Evolutionary conservation across 2,888 invertebrate genomes (phyloP).

Genomic region (Sphecodes monilicornis): DNA sequence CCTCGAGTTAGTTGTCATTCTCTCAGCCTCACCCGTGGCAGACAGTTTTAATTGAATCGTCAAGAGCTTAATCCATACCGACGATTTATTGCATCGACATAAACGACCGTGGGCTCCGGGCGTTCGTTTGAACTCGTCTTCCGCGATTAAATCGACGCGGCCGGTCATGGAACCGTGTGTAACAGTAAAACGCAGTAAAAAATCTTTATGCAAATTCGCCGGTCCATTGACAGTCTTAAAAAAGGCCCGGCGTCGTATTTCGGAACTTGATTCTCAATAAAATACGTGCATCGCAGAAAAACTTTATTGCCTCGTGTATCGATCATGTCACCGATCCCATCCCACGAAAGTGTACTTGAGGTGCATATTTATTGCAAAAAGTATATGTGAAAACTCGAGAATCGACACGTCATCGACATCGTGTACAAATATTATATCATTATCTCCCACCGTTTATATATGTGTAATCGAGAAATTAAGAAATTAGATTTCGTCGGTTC

Average conservation of each 20-base stretch:
- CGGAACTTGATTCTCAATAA: not conserved
- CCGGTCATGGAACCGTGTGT: not conserved
- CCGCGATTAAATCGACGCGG: not conserved
- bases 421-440: too few relatives aligned
- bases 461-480: too few relatives aligned
- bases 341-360: not conserved
- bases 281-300: not conserved
- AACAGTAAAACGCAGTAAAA: slow-evolving; percentile 9
- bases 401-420: too few relatives aligned
- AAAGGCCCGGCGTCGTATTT: not conserved
- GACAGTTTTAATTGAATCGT: slow-evolving; percentile 15
- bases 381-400: not conserved
- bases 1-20: not conserved
- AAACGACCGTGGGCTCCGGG: not conserved
- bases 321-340: not conserved
- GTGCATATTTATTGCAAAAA: not conserved
- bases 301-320: not conserved
- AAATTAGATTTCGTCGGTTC: too few relatives aligned
- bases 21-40: not conserved
- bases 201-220: slow-evolving; percentile 1
- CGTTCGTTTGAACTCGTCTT: slow-evolving; percentile 1
- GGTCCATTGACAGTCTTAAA: not conserved
- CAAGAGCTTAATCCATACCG: slow-evolving; percentile 10
- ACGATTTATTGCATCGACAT: slow-evolving; percentile 1
- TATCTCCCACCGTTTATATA: too few relatives aligned